Percentiles rank a stretch among this genome's conserved stretches.
phyloP scores from a whole-genome alignment of 1,140 invertebrate genomes.

The Pygmarrhopalites habei region DNA sequence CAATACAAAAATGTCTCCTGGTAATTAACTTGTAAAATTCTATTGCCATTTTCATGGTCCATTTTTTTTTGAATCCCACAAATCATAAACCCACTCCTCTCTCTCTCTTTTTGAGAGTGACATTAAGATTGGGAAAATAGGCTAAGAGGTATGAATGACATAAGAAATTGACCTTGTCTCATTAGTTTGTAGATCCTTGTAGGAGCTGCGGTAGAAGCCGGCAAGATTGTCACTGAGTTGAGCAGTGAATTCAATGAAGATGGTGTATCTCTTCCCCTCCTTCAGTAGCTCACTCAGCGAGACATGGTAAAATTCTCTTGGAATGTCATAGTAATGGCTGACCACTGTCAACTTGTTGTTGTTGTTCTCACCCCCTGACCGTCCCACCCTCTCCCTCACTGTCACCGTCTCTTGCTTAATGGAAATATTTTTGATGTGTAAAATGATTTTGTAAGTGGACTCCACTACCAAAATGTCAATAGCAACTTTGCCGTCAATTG shows the following conservation, averaged over 20 bases:
- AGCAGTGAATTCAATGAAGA: conserved; percentile 26
- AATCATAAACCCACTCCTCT: no score
- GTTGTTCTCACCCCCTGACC: neutral
- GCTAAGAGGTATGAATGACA: no score
- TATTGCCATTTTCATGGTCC: no score
- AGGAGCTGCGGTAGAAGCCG: conserved; percentile 83
- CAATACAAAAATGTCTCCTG: no score
- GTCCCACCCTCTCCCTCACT: conserved; percentile 40
- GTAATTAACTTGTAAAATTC: no score
- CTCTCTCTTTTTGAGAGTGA: no score
- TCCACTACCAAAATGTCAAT: conserved; percentile 59
- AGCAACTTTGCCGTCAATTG: conserved; percentile 62
- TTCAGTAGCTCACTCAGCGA: conserved; percentile 13
- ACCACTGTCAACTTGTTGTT: neutral
- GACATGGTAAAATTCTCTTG: conserved; percentile 37
- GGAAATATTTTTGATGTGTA: conserved; percentile 63
- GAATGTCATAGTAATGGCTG: conserved; percentile 27
- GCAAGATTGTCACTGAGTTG: conserved; percentile 44
- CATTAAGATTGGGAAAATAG: conserved; percentile 25
- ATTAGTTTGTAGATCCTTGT: conserved; percentile 56
- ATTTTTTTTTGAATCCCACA: no score
- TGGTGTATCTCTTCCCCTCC: conserved; percentile 20
- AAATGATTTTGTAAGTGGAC: conserved; percentile 61
- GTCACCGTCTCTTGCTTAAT: conserved; percentile 52
- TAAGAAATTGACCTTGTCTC: conserved; percentile 49